A percentile compares a stretch with the other conserved stretches of the same genome.
Conservation (phyloP, 1,140 invertebrate species). For the Gryllus bimaculatus region DNA sequence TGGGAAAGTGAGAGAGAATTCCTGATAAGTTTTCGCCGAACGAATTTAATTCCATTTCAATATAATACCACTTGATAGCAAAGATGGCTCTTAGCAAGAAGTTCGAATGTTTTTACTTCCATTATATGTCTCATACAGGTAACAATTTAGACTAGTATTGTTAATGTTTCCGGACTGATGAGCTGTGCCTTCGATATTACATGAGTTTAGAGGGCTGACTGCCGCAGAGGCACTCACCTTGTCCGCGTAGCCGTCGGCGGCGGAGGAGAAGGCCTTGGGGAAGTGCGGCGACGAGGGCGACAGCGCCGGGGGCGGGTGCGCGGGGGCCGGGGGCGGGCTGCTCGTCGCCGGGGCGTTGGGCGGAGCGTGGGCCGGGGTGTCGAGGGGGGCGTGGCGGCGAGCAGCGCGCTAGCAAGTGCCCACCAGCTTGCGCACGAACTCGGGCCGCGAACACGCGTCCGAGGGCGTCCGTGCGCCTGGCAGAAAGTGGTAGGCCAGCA, state of each 20-base stretch:
- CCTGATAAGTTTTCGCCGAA: too few relatives aligned
- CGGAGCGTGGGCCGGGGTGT: slow-evolving; percentile 11
- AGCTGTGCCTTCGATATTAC: too few relatives aligned
- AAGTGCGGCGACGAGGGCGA: slow-evolving; percentile 14
- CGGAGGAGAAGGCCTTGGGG: slow-evolving; percentile 24
- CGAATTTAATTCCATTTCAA: too few relatives aligned
- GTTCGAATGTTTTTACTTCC: too few relatives aligned
- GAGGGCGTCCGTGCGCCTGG: slow-evolving; percentile 50
- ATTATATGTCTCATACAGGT: too few relatives aligned
- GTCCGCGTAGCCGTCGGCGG: slow-evolving; percentile 73
- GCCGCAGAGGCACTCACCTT: slow-evolving; percentile 33
- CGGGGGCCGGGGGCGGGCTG: slow-evolving; percentile 14
- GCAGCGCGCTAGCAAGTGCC: slow-evolving; percentile 61
- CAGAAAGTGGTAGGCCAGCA: slow-evolving; percentile 78
- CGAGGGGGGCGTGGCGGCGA: slow-evolving; percentile 31
- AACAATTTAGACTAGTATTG: too few relatives aligned
- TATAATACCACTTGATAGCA: too few relatives aligned
- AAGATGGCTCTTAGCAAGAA: too few relatives aligned
- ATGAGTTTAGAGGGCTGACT: too few relatives aligned
- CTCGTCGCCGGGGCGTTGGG: too few relatives aligned
- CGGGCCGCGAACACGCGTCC: slow-evolving; percentile 62
- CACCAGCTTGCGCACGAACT: slow-evolving; percentile 75
- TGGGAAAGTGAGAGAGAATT: too few relatives aligned
- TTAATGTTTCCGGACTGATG: too few relatives aligned
- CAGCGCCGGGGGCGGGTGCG: slow-evolving; percentile 24